phyloP scores from a whole-genome alignment of 1,140 invertebrate genomes.

The Drosophila watanabei region DNA sequence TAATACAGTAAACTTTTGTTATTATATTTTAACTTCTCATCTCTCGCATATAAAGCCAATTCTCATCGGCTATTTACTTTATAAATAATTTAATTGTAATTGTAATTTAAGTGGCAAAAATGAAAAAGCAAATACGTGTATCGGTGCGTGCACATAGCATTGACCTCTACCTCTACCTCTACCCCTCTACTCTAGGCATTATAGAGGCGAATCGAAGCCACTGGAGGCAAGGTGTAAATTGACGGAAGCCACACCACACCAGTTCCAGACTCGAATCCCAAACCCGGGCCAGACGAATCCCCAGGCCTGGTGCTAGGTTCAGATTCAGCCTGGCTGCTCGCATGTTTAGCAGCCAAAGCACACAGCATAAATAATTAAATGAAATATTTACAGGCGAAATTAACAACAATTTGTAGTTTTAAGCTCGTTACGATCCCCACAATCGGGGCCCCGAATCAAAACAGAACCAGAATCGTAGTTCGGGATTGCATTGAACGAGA shows the following conservation, averaged over 20 bases:
- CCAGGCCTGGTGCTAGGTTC: background rate
- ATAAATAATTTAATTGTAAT: constrained; percentile 73
- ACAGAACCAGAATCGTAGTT: constrained; percentile 20
- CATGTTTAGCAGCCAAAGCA: constrained; percentile 49
- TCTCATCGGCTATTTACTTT: constrained; percentile 8
- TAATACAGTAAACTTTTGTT: constrained; percentile 61
- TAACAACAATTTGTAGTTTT: constrained; percentile 79
- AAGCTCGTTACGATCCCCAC: constrained; percentile 65
- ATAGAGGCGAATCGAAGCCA: constrained; percentile 1
- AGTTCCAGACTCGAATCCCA: background rate
- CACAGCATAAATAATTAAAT: constrained; percentile 78
- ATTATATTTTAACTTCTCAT: constrained; percentile 49
- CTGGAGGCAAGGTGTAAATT: constrained; percentile 64
- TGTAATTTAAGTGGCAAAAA: constrained; percentile 64
- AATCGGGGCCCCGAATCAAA: constrained; percentile 33
- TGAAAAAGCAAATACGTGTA: constrained; percentile 60
- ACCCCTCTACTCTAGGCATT: too few relatives aligned
- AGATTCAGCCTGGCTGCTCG: constrained; percentile 5
- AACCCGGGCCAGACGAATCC: background rate
- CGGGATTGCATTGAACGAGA: constrained; percentile 12
- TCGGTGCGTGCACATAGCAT: constrained; percentile 53
- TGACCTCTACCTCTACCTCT: constrained; percentile 63
- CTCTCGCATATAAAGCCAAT: constrained; percentile 14
- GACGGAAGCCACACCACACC: constrained; percentile 47
- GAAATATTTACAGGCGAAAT: constrained; percentile 80